These are phyloP conservation scores for Sitodiplosis mosellana DNA, from an alignment of 1,140 invertebrate species.

Conservation along the genomic window DNA sequence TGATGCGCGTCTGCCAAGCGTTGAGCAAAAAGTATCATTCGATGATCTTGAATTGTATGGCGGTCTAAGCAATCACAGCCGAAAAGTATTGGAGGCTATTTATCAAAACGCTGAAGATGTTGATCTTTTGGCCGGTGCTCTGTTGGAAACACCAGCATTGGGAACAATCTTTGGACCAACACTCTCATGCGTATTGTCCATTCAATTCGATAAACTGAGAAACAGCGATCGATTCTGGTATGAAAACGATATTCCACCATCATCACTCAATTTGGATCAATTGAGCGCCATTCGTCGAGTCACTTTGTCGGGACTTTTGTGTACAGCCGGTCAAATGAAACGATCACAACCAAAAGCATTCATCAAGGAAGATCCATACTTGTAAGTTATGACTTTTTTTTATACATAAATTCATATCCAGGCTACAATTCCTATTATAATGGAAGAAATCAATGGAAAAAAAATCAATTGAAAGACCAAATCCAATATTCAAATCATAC, in stretches of 20 bases:
- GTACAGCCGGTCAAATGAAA: conserved; percentile 48
- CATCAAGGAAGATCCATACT: conserved; percentile 66
- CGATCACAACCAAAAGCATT: conserved; percentile 70
- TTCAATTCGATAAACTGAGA: conserved; percentile 61
- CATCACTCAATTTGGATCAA: conserved; percentile 63
- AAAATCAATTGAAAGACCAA: background rate
- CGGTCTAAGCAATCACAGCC: conserved; percentile 33
- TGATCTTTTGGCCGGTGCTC: conserved; percentile 68
- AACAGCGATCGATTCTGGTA: conserved; percentile 88
- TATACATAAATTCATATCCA: background rate
- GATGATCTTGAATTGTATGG: conserved; percentile 39
- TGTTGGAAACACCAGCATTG: conserved; percentile 59
- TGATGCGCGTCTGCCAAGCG: conserved; percentile 27
- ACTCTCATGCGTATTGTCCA: conserved; percentile 61
- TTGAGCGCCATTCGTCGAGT: conserved; percentile 71
- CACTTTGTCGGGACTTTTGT: conserved; percentile 63
- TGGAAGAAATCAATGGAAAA: background rate
- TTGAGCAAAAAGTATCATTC: conserved; percentile 32
- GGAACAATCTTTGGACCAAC: conserved; percentile 74
- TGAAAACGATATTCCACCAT: conserved; percentile 84
- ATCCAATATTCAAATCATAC: background rate
- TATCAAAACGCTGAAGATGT: conserved; percentile 60
- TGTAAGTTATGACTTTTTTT: conserved; percentile 34
- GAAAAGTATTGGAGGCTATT: conserved; percentile 37
- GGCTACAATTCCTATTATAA: background rate